Evolutionary conservation across 2,888 invertebrate species (phyloP), one percentile per base, ranked within the genome.

Genomic region (Perizoma affinitatum): DNA sequence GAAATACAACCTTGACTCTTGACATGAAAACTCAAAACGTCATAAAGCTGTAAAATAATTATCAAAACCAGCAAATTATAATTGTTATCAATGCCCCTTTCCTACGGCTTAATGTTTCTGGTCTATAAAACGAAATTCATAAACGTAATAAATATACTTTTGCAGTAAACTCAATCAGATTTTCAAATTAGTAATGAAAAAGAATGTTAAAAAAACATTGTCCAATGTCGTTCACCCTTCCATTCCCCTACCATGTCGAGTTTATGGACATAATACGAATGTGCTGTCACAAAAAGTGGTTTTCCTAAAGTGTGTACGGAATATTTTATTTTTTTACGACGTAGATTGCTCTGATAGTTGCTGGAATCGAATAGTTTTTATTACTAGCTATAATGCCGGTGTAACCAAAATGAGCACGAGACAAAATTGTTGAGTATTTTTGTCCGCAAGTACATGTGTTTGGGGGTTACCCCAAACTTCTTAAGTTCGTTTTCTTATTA

Each of bases 111-210:
- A 77, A 73, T 76, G 83, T 68, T 80, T 74, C 82, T 74, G 65
- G 71, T 58, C 71, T 61, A 81, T 82, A 83, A 84, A 83, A 77
- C 63, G 71, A 69, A 66, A 74, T 70, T 75, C 72, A 75, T 78
- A 80, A 76, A 72, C 66, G 77, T 66, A 68, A 78, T 82, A 83
- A 82, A 83, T 79, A 79, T 80, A 78, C 61, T 70, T 61, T 69
- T 66, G 73, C 68, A 67, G 66, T 83, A 79, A 81, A 80, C 74
- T 75, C 69, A 76, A 80, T 78, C 77, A 76, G 74, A 83, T 85
- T 85, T 82, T 76, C 79, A 80, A 83, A 77, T 79, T 75, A 78
- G 71, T 72, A 68, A 69, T 63, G 22, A 22, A 22, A 22, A 22
- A 22, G 3, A 22, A 22, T 3, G 22, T 22, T 22, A 2, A 67